Evolutionary conservation across 1,140 invertebrate species (phyloP).

Genomic region (Notospermus geniculatus): DNA sequence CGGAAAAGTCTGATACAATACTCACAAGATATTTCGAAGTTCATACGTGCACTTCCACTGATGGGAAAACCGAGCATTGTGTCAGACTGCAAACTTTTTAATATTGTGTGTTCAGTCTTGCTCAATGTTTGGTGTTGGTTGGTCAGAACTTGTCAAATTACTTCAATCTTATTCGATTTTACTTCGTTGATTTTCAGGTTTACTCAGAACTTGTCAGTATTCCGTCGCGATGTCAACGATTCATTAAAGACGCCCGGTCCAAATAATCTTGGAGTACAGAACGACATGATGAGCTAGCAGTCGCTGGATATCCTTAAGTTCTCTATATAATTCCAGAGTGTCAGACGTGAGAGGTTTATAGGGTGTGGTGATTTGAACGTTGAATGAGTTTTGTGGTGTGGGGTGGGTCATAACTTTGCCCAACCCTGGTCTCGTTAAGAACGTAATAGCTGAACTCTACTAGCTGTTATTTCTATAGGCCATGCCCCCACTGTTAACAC

Average conservation of each 20-base stretch:
- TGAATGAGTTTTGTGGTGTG: too few relatives aligned
- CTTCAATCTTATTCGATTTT: constrained; percentile 9
- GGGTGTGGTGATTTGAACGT: too few relatives aligned
- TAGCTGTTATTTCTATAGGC: too few relatives aligned
- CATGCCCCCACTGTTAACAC: too few relatives aligned
- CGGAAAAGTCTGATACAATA: too few relatives aligned
- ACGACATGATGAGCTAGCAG: constrained; percentile 9
- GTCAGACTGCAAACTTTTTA: background rate
- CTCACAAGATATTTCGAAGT: background rate
- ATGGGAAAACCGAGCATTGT: background rate
- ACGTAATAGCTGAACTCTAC: too few relatives aligned
- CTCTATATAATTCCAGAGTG: too few relatives aligned
- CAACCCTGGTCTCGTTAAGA: too few relatives aligned
- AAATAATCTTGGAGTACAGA: constrained; percentile 26
- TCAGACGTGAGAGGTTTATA: too few relatives aligned
- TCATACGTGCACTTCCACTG: background rate
- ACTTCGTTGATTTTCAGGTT: constrained; percentile 69
- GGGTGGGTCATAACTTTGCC: too few relatives aligned
- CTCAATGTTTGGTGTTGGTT: background rate
- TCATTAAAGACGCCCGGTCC: constrained; percentile 70
- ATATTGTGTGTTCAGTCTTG: background rate
- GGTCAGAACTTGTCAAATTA: background rate
- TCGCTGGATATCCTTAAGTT: too few relatives aligned
- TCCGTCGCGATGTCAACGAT: constrained; percentile 93
- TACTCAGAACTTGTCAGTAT: constrained; percentile 95